phyloP scores from a whole-genome alignment of 2,888 invertebrate species.

The Opisthograptis luteolata region DNA sequence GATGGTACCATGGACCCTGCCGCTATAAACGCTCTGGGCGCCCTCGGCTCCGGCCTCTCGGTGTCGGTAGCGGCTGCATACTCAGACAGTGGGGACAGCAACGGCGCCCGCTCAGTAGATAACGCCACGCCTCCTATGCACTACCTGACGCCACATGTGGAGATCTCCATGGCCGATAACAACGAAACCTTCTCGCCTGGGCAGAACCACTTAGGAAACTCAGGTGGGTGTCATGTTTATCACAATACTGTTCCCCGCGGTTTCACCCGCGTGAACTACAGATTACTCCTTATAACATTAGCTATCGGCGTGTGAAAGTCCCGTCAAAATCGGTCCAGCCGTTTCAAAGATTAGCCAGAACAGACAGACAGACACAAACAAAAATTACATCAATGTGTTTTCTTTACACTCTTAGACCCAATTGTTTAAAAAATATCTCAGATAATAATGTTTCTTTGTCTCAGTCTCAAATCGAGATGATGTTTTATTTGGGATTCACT shows the following conservation, averaged over 20 bases:
- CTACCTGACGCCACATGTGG: constrained; percentile 95
- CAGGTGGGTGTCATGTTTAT: constrained; percentile 46
- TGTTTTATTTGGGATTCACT: constrained; percentile 29
- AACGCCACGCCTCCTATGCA: constrained; percentile 96
- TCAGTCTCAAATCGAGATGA: constrained; percentile 5
- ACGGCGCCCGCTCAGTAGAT: constrained; percentile 91
- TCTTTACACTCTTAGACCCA: too few relatives aligned
- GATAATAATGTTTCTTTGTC: constrained; percentile 10
- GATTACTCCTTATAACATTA: too few relatives aligned
- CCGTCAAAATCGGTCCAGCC: too few relatives aligned
- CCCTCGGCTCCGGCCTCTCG: constrained; percentile 86
- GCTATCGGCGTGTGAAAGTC: too few relatives aligned
- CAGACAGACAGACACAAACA: too few relatives aligned
- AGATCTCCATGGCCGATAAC: constrained; percentile 94
- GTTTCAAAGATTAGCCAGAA: too few relatives aligned
- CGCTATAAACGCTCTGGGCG: constrained; percentile 81
- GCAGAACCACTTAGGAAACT: constrained; percentile 73
- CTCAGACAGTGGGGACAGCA: constrained; percentile 93
- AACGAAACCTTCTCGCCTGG: constrained; percentile 87
- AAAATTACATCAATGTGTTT: too few relatives aligned
- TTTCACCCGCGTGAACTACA: too few relatives aligned
- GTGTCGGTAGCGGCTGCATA: constrained; percentile 89
- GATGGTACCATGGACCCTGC: constrained; percentile 82
- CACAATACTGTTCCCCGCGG: too few relatives aligned
- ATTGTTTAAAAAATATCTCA: too few relatives aligned